These are phyloP conservation scores for Myotis brandtii DNA, from an alignment of 2,113 vertebrate species.

Conservation along the genomic window DNA sequence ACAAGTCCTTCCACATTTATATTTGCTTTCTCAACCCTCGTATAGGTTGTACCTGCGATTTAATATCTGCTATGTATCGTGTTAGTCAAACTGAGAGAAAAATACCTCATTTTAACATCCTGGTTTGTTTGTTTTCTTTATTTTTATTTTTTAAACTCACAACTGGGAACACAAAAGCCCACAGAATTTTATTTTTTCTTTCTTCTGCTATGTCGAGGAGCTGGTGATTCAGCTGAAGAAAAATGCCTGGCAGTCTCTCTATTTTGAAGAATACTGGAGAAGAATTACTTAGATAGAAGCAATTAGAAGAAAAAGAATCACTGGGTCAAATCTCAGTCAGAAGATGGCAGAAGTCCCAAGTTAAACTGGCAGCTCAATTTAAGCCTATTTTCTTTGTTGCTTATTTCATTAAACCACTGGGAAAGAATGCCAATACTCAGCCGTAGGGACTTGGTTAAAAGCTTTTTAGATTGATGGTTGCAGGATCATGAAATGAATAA, in stretches of 20 bases:
- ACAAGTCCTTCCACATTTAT: background rate
- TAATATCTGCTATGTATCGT: background rate
- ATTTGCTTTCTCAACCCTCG: background rate
- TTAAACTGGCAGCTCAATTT: conserved; percentile 49
- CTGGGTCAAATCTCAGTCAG: conserved; percentile 55
- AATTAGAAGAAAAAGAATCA: background rate
- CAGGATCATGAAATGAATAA: conserved; percentile 30
- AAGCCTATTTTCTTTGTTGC: conserved; percentile 48
- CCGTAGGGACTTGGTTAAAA: conserved; percentile 46
- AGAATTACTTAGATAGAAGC: conserved; percentile 10
- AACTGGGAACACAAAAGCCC: background rate
- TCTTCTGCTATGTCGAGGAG: background rate
- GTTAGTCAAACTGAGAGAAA: background rate
- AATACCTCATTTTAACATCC: background rate
- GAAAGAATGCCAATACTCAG: conserved; percentile 40
- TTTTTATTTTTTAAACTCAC: background rate
- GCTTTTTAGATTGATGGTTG: conserved; percentile 37
- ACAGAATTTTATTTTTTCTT: background rate
- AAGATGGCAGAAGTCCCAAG: conserved; percentile 33
- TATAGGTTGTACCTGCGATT: background rate
- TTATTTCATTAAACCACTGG: conserved; percentile 47
- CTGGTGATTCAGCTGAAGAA: background rate
- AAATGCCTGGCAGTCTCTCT: background rate
- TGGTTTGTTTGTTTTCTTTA: background rate
- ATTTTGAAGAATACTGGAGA: conserved; percentile 2